Percentiles rank a stretch among this genome's conserved stretches.
Conservation (phyloP, 2,888 invertebrate genomes). For the Diplolepis rosae region DNA sequence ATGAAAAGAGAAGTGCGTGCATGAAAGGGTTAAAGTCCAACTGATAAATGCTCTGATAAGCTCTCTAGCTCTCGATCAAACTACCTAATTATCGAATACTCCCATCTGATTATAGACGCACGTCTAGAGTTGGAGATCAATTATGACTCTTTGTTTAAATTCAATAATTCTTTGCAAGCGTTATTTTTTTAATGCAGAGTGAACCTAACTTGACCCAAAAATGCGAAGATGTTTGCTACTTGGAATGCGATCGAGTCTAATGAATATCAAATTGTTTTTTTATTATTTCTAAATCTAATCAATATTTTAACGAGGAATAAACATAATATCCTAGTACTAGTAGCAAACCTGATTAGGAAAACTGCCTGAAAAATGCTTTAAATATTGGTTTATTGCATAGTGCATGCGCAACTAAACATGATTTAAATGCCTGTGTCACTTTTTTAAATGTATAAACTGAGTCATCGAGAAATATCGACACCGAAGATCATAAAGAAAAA, state of each 20-base stretch:
- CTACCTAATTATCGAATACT: constrained; percentile 14
- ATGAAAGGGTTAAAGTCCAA: constrained; percentile 34
- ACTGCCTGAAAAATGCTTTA: background rate
- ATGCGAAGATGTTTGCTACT: background rate
- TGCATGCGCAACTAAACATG: background rate
- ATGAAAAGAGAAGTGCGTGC: too few species aligned
- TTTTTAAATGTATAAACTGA: background rate
- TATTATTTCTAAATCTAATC: background rate
- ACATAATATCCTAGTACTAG: background rate
- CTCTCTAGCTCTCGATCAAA: background rate
- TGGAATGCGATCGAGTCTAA: background rate
- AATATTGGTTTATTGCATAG: too few species aligned
- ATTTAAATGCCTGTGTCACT: background rate
- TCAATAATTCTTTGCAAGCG: background rate
- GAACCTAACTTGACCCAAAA: background rate
- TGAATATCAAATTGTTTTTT: too few species aligned
- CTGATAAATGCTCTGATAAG: background rate
- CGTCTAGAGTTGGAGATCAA: constrained; percentile 15
- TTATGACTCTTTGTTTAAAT: background rate
- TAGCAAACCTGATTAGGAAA: background rate
- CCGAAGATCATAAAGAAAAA: background rate
- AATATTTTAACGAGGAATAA: background rate
- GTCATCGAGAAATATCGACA: background rate
- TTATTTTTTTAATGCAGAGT: background rate
- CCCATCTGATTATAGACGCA: constrained; percentile 3